Evolutionary conservation across 2,888 invertebrate genomes (phyloP).

Genomic region (Polydesmus complanatus): DNA sequence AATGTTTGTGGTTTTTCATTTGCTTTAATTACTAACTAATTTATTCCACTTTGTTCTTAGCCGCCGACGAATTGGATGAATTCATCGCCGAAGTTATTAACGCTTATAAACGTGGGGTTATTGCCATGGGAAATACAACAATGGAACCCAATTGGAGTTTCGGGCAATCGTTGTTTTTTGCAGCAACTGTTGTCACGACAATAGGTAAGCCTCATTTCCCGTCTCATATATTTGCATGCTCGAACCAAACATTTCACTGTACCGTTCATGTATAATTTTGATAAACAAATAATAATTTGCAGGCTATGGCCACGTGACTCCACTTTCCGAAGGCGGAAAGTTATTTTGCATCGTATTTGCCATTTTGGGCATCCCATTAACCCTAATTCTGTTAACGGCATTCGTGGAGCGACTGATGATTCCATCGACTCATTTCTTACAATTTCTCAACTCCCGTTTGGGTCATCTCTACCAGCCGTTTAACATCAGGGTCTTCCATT

Average conservation of each 20-base stretch:
- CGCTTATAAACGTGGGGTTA: slow-evolving; percentile 64
- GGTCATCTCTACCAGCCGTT: slow-evolving; percentile 52
- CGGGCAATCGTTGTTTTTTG: slow-evolving; percentile 76
- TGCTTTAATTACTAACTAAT: slow-evolving; percentile 14
- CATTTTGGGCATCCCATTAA: slow-evolving; percentile 69
- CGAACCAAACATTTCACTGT: background rate
- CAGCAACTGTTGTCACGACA: slow-evolving; percentile 75
- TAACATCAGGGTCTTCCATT: slow-evolving; percentile 60
- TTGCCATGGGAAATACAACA: slow-evolving; percentile 56
- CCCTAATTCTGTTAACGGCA: slow-evolving; percentile 66
- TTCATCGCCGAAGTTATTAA: slow-evolving; percentile 54
- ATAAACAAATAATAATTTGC: no score
- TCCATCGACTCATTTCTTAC: slow-evolving; percentile 55
- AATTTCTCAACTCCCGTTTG: slow-evolving; percentile 51
- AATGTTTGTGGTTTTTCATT: no score
- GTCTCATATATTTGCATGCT: background rate
- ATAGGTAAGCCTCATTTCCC: slow-evolving; percentile 57
- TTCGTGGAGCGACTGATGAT: slow-evolving; percentile 64
- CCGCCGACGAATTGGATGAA: slow-evolving; percentile 59
- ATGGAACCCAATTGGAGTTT: slow-evolving; percentile 79
- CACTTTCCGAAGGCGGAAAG: slow-evolving; percentile 70
- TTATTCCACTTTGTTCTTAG: slow-evolving; percentile 27
- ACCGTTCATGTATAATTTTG: no score
- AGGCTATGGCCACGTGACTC: slow-evolving; percentile 84
- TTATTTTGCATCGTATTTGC: slow-evolving; percentile 78